Conservation (phyloP, 2,888 invertebrate genomes). For the Ormyrus nitidulus region DNA sequence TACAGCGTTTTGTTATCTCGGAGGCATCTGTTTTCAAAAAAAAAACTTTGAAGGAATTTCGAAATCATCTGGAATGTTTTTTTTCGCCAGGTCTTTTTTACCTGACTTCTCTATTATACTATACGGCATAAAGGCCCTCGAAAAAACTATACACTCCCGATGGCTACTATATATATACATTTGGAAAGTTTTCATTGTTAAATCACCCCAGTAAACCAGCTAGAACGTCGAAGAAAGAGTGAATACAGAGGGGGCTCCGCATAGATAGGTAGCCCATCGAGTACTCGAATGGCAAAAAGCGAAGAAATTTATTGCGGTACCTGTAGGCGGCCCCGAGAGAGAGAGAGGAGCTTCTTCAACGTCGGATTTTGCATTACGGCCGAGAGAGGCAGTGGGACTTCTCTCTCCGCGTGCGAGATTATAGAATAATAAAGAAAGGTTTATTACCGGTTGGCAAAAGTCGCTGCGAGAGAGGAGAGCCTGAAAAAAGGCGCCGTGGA, state of each 20-base stretch:
- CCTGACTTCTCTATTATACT: too few species aligned
- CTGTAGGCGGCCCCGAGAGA: constrained; percentile 27
- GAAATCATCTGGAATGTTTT: too few species aligned
- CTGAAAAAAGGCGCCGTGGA: not conserved
- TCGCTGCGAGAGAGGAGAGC: not conserved
- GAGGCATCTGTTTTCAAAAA: too few species aligned
- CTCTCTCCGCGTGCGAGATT: constrained; percentile 12
- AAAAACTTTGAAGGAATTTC: too few species aligned
- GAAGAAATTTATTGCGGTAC: constrained; percentile 52
- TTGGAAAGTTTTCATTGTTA: too few species aligned
- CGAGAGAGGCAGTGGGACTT: constrained; percentile 13
- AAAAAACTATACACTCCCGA: too few species aligned
- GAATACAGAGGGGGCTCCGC: not conserved
- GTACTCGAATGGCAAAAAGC: constrained; percentile 2
- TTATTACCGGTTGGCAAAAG: constrained; percentile 46
- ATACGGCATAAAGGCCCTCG: too few species aligned
- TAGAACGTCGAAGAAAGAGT: not conserved
- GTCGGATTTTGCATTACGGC: constrained; percentile 49
- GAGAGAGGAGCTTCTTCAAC: constrained; percentile 43
- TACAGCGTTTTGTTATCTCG: too few species aligned
- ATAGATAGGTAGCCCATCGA: too few species aligned
- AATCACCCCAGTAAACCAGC: too few species aligned
- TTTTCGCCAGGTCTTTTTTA: too few species aligned
- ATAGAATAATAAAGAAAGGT: constrained; percentile 51
- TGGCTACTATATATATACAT: too few species aligned